Base-by-base conservation (phyloP, 1,140 invertebrate genomes). In the Calliphora vicina region DNA sequence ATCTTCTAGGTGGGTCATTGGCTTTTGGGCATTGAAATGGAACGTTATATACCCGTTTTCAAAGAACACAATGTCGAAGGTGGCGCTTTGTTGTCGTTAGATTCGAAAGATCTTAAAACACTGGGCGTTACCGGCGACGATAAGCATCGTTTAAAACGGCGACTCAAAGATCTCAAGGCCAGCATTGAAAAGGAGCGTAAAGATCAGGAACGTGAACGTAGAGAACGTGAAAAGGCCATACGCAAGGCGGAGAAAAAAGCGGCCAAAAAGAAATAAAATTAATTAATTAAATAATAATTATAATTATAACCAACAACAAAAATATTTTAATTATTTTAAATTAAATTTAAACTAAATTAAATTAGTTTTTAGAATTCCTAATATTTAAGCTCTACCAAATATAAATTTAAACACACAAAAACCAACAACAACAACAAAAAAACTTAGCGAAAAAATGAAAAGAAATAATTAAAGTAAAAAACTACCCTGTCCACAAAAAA, bases 81-180 rank as follows among this genome's bases (percentile, higher is more conserved):
- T 12, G 92, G 93, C 26, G 94, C 95, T 73, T 92, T 99, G 25
- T 89, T 98, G 27, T 93, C 94, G 83, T 91, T 99, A 29, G 97
- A 97, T 87, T 96, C 96, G 1, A 93, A 96, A 23, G 96, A 97
- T 91, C 93, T 99, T 50, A 99, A 99, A 92, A 93, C 94, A 83
- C 92, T 97, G 50, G 96, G 96, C 27, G 94, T 98, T 42, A 92
- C 92, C 73, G 93, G 94, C 8, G 95, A 97, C 72, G 96, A 97
- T 88, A 96, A 97, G 85, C 93, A 93, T 82, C 92, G 95, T 83
- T 92, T 98, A 84, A 98, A 98, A 90, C 94, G 97, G 72, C 97
- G 97, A 88, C 93, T 98, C 71, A 98, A 98, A 91, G 97, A 98
- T 87, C 92, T 98, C 50, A 94, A 95, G 86, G 91, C 93, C 23